Conservation (phyloP, 2,888 invertebrate species). For the Trichogramma dendrolimi region DNA sequence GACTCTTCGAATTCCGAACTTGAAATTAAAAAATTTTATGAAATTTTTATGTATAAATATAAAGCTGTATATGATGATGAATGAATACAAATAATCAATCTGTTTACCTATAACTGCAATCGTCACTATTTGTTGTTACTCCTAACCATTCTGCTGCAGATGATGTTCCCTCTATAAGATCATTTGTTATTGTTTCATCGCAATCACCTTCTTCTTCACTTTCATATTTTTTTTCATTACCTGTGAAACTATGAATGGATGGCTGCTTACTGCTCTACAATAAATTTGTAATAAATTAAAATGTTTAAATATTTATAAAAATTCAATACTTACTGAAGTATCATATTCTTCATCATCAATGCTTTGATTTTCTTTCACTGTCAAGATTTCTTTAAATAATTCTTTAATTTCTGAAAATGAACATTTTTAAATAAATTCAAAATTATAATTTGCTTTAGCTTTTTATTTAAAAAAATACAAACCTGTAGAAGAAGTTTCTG, state of each 20-base stretch:
- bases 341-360: constrained; percentile 34
- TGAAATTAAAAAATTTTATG: neutral
- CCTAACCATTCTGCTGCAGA: constrained; percentile 82
- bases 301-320: neutral
- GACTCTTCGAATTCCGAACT: constrained; percentile 67
- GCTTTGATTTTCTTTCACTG: no score
- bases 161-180: constrained; percentile 58
- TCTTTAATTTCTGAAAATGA: no score
- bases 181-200: constrained; percentile 60
- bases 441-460: no score
- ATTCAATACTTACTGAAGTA: constrained; percentile 35
- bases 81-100: neutral
- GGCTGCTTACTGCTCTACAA: constrained; percentile 36
- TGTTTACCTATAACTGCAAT: constrained; percentile 67
- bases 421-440: no score
- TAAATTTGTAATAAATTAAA: constrained; percentile 5
- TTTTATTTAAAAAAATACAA: no score
- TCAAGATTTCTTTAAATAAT: no score
- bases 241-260: constrained; percentile 33
- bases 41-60: constrained; percentile 1
- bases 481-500: no score
- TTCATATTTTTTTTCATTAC: constrained; percentile 48
- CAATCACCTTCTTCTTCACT: constrained; percentile 63
- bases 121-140: constrained; percentile 83
- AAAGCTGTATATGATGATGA: constrained; percentile 5